Evolutionary conservation across 2,797 vertebrate genomes (phyloP).

Genomic region (Pseudochirops corinnae): DNA sequence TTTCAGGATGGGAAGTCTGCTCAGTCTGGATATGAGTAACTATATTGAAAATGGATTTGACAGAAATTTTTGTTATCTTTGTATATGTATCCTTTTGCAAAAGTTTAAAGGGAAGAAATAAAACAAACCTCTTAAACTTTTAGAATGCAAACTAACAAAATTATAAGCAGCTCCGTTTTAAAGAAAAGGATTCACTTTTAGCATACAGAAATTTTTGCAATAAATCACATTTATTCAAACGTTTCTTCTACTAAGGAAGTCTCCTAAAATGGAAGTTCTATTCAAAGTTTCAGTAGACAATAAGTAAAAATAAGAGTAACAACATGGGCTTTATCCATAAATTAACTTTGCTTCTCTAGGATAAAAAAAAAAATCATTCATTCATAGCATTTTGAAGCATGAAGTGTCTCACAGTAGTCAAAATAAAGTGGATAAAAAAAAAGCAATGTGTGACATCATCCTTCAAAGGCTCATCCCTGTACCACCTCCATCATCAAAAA

Average conservation of each 20-base stretch:
- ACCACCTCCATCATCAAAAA: neutral
- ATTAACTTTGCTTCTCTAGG: neutral
- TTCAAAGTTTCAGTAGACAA: neutral
- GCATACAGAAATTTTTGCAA: neutral
- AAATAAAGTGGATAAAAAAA: neutral
- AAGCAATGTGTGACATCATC: neutral
- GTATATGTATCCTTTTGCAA: neutral
- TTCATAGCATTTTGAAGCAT: neutral
- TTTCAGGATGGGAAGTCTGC: neutral
- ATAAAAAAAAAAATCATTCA: neutral
- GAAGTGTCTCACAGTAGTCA: neutral
- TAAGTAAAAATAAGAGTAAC: neutral
- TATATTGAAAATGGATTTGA: neutral
- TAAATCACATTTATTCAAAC: neutral
- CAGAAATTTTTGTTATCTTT: neutral
- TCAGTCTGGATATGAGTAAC: neutral
- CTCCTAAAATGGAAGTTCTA: neutral
- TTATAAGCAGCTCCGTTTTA: neutral
- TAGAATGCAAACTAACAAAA: neutral
- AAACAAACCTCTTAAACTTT: neutral
- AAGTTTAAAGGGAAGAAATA: neutral
- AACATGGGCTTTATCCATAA: neutral
- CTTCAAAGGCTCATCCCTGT: neutral
- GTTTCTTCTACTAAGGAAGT: neutral
- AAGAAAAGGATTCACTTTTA: neutral